A percentile compares a stretch with the other conserved stretches of the same genome.
Conservation (phyloP, 2,797 vertebrate genomes). For the Cichlasoma orientale region DNA sequence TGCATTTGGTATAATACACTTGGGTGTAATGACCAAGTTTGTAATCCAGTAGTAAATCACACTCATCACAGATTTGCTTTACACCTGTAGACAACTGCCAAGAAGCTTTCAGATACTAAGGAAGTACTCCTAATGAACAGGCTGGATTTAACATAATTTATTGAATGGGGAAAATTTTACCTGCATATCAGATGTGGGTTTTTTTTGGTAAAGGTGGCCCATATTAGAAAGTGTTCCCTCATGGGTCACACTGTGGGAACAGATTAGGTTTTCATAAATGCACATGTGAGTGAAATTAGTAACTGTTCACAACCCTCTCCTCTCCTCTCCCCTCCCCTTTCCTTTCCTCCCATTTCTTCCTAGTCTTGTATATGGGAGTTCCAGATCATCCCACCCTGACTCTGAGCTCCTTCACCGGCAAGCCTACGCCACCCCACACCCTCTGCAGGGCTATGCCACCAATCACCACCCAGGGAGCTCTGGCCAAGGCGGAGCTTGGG, state of each 20-base stretch:
- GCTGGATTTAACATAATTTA: background rate
- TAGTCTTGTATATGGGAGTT: slow-evolving; percentile 94
- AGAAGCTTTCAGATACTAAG: background rate
- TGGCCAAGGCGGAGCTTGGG: slow-evolving; percentile 86
- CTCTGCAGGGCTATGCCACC: slow-evolving; percentile 95
- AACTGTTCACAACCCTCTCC: slow-evolving; percentile 23
- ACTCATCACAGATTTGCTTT: background rate
- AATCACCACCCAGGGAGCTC: slow-evolving; percentile 95
- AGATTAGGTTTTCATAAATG: slow-evolving; percentile 52
- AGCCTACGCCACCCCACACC: slow-evolving; percentile 94
- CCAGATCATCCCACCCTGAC: slow-evolving; percentile 93
- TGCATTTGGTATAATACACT: slow-evolving; percentile 23
- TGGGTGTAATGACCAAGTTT: slow-evolving; percentile 1
- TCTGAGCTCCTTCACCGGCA: slow-evolving; percentile 95
- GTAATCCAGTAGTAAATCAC: background rate
- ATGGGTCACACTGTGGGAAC: slow-evolving; percentile 38
- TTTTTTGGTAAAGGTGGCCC: background rate
- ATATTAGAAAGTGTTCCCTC: background rate
- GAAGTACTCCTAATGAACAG: background rate
- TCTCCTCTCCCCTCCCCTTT: background rate
- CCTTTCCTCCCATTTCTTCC: slow-evolving; percentile 10
- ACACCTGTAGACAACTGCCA: background rate
- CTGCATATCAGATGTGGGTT: background rate
- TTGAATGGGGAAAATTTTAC: background rate
- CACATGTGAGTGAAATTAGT: slow-evolving; percentile 46